A percentile compares a stretch with the other conserved stretches of the same genome.
These are phyloP conservation scores for Caenorhabditis remanei DNA, from an alignment of 1,140 invertebrate species.

Conservation along the genomic window DNA sequence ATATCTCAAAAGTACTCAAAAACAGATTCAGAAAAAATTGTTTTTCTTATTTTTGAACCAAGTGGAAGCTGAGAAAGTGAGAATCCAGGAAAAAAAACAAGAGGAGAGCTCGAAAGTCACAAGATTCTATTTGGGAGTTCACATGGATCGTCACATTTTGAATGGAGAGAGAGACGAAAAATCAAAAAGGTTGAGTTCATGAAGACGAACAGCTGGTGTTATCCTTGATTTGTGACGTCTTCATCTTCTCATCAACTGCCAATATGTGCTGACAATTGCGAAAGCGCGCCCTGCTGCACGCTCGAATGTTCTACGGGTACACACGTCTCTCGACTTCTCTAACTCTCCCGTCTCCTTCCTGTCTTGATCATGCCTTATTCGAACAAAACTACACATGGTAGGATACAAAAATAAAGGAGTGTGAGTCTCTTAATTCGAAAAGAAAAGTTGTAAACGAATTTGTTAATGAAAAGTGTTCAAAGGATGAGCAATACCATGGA, in stretches of 20 bases:
- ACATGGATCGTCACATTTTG: neutral
- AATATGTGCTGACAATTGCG: constrained; percentile 15
- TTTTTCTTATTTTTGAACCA: neutral
- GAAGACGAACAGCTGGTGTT: constrained; percentile 21
- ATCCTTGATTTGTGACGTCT: constrained; percentile 18
- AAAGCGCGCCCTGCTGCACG: constrained; percentile 41
- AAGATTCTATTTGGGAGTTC: neutral
- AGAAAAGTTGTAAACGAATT: too few species aligned
- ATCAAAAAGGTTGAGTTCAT: constrained; percentile 1
- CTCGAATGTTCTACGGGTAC: constrained; percentile 49
- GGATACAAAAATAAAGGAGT: neutral
- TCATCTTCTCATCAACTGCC: neutral
- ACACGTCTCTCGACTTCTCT: constrained; percentile 19
- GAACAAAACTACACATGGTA: neutral
- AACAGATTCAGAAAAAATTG: neutral
- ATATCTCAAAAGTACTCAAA: too few species aligned
- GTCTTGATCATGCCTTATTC: neutral
- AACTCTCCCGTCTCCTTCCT: neutral
- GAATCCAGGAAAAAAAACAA: neutral
- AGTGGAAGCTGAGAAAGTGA: neutral
- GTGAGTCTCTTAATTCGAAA: neutral
- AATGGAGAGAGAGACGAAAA: neutral
- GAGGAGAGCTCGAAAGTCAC: neutral
- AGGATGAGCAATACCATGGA: neutral
- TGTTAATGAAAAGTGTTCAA: neutral